phyloP scores from a whole-genome alignment of 2,113 vertebrate species.

The Alligator mississippiensis region DNA sequence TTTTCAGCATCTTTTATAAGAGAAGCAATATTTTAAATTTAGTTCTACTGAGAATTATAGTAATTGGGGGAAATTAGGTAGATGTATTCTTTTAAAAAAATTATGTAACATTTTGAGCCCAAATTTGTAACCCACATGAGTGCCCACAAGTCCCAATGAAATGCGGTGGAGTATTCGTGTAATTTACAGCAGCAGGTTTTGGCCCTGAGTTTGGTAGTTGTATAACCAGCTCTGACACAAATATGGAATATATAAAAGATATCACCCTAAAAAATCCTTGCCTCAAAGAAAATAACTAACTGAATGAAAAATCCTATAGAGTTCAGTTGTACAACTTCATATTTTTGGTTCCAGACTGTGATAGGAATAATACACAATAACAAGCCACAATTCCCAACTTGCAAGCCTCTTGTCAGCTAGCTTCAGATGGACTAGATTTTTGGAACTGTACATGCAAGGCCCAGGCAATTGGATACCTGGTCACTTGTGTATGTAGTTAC shows the following conservation, averaged over 20 bases:
- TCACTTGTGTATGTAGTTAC: not conserved
- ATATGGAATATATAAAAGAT: not conserved
- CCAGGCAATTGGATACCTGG: not conserved
- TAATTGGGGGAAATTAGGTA: not conserved
- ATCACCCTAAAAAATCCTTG: too few species aligned
- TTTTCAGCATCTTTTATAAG: not conserved
- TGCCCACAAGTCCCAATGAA: not conserved
- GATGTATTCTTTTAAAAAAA: not conserved
- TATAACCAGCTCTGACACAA: rapidly evolving
- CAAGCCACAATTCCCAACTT: not conserved
- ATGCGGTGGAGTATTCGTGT: not conserved
- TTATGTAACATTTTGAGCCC: not conserved
- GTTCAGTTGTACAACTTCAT: not conserved
- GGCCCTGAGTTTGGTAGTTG: not conserved
- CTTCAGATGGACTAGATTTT: not conserved
- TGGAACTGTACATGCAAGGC: not conserved
- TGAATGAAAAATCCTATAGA: not conserved
- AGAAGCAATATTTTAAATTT: not conserved
- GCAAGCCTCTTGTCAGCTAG: not conserved
- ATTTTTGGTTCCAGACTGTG: constrained; percentile 3
- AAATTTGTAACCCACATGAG: not conserved
- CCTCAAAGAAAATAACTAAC: not conserved
- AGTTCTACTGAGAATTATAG: not conserved
- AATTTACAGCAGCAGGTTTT: not conserved
- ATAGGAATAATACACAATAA: not conserved